Evolutionary conservation across 2,888 invertebrate species (phyloP).

Genomic region (Drosophila quinaria): DNA sequence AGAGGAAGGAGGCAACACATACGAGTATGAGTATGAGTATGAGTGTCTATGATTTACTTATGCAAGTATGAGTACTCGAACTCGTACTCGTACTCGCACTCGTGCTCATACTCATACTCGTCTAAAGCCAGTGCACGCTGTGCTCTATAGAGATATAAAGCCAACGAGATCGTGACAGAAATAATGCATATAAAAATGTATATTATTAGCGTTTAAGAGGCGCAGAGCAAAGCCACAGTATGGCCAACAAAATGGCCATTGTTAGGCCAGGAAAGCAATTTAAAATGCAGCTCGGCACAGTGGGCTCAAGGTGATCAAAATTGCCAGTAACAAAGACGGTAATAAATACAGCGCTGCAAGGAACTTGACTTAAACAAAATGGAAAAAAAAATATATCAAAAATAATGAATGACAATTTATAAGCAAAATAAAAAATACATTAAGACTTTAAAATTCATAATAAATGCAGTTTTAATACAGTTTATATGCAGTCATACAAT

Average conservation of each 20-base stretch:
- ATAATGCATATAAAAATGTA: slow-evolving; percentile 82
- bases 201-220: slow-evolving; percentile 76
- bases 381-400: background rate
- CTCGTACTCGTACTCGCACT: slow-evolving; percentile 26
- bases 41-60: too few relatives aligned
- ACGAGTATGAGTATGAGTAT: background rate
- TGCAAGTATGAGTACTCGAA: too few relatives aligned
- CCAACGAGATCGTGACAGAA: slow-evolving; percentile 82
- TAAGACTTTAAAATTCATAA: background rate
- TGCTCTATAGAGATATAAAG: slow-evolving; percentile 78
- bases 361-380: background rate
- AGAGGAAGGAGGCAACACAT: slow-evolving; percentile 1
- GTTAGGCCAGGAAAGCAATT: slow-evolving; percentile 62
- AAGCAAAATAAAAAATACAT: background rate
- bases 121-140: slow-evolving; percentile 27
- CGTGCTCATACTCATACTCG: too few relatives aligned
- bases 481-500: too few relatives aligned
- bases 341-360: background rate
- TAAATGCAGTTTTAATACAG: too few relatives aligned
- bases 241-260: slow-evolving; percentile 67
- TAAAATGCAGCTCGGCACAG: slow-evolving; percentile 59
- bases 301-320: slow-evolving; percentile 25
- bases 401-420: background rate
- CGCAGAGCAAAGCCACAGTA: too few relatives aligned
- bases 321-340: background rate